These are phyloP conservation scores for Flexamia atlantica DNA, from an alignment of 2,888 invertebrate species.

Conservation along the genomic window DNA sequence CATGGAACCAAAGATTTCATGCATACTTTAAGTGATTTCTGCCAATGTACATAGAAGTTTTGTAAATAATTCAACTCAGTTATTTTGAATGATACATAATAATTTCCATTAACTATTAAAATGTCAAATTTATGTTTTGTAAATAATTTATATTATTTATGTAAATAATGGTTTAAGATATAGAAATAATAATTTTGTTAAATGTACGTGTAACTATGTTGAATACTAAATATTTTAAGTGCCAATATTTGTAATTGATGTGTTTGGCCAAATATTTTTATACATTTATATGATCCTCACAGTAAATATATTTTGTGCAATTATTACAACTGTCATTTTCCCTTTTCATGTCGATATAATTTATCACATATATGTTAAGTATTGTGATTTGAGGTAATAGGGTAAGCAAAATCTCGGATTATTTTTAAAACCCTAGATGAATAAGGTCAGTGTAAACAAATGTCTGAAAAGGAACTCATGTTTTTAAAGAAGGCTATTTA, in stretches of 20 bases:
- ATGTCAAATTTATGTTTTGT: background rate
- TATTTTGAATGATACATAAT: background rate
- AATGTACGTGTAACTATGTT: background rate
- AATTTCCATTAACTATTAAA: background rate
- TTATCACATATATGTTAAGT: no score
- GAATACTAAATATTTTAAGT: conserved; percentile 20
- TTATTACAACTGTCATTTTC: background rate
- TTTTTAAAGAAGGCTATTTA: no score
- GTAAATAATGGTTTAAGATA: background rate
- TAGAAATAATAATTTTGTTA: conserved; percentile 20
- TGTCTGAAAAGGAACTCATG: no score
- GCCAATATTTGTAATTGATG: background rate
- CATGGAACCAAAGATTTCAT: conserved; percentile 57
- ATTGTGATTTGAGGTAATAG: no score
- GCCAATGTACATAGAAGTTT: background rate
- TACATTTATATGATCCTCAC: conserved; percentile 14
- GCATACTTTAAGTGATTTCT: background rate
- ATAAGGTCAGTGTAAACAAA: no score
- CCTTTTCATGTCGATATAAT: no score
- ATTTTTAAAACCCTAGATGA: no score
- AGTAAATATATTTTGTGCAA: conserved; percentile 36
- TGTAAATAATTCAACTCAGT: background rate
- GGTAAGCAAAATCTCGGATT: no score
- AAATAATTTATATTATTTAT: background rate
- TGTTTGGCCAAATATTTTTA: conserved; percentile 31